These are phyloP conservation scores for Neocrepidodera transversa DNA, from an alignment of 2,888 invertebrate genomes.

Conservation along the genomic window DNA sequence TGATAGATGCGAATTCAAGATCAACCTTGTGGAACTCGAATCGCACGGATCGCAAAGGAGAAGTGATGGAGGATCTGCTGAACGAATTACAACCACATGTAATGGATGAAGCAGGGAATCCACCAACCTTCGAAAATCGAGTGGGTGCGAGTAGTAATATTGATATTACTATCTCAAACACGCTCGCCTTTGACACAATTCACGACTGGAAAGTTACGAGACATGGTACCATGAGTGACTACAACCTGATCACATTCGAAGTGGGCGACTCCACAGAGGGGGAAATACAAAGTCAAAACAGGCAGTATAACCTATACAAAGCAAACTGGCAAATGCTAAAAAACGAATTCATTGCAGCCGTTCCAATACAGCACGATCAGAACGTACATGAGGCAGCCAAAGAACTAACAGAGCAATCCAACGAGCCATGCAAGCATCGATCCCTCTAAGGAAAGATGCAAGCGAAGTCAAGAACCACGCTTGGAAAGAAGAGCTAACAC, in stretches of 20 bases:
- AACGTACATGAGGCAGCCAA: no score
- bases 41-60: background rate
- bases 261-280: no score
- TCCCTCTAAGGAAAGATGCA: no score
- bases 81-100: slow-evolving; percentile 5
- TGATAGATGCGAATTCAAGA: slow-evolving; percentile 10
- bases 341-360: slow-evolving; percentile 47
- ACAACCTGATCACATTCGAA: slow-evolving; percentile 3
- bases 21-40: background rate
- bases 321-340: slow-evolving; percentile 40
- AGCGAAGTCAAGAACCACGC: no score
- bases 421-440: slow-evolving; percentile 31
- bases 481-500: no score
- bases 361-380: slow-evolving; percentile 39
- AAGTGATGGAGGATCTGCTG: no score
- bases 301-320: slow-evolving; percentile 1
- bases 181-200: no score
- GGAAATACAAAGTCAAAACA: background rate
- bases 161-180: no score
- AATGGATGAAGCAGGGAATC: background rate
- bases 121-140: slow-evolving; percentile 7
- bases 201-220: slow-evolving; percentile 1
- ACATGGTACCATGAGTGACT: slow-evolving; percentile 2
- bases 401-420: slow-evolving; percentile 30
- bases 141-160: no score